A percentile compares a stretch with the other conserved stretches of the same genome.
Evolutionary conservation across 2,888 invertebrate genomes (phyloP).

Genomic region (Timema podura): DNA sequence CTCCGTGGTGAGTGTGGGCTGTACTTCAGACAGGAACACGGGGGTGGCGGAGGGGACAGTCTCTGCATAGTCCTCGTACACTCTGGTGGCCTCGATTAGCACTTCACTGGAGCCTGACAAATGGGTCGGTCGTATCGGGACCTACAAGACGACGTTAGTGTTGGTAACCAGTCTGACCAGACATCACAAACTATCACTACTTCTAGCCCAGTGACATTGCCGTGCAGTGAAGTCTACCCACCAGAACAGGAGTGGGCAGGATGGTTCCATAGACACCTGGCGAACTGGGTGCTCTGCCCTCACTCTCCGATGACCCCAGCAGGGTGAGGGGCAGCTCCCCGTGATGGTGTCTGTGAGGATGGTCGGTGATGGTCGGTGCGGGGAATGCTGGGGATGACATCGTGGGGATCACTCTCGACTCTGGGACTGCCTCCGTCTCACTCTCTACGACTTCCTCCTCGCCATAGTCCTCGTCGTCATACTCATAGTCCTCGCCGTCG

Average conservation of each 20-base stretch:
- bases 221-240: slow-evolving; percentile 28
- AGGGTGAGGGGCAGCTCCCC: slow-evolving; percentile 38
- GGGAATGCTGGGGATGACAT: slow-evolving; percentile 42
- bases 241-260: slow-evolving; percentile 38
- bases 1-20: slow-evolving; percentile 28
- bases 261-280: slow-evolving; percentile 30
- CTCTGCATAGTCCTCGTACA: slow-evolving; percentile 26
- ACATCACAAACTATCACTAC: too few relatives aligned
- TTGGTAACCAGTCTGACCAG: too few relatives aligned
- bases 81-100: slow-evolving; percentile 28
- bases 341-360: slow-evolving; percentile 47
- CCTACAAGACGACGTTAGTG: slow-evolving; percentile 21
- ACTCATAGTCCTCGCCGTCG: slow-evolving; percentile 43
- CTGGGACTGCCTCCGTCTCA: slow-evolving; percentile 39
- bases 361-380: slow-evolving; percentile 35
- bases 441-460: slow-evolving; percentile 45
- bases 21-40: slow-evolving; percentile 35
- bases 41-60: slow-evolving; percentile 35
- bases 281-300: slow-evolving; percentile 27
- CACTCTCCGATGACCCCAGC: slow-evolving; percentile 3
- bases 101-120: slow-evolving; percentile 22
- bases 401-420: slow-evolving; percentile 38
- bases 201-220: too few relatives aligned
- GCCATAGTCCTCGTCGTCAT: slow-evolving; percentile 40
- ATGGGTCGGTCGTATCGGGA: slow-evolving; percentile 34